Base-by-base conservation (phyloP, 2,113 vertebrate genomes). In the Sardina pilchardus region DNA sequence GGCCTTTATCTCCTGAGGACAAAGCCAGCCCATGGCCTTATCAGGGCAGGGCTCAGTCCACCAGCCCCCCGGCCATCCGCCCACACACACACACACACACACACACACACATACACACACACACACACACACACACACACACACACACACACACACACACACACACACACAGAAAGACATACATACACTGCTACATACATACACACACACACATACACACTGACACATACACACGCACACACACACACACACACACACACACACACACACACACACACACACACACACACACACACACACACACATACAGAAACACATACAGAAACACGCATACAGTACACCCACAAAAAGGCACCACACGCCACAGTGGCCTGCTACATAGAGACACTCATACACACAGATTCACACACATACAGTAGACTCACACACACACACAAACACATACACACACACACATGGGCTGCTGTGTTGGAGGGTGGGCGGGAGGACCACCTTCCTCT, bases 1-100 rank as follows among this genome's bases (percentile, higher is more conserved):
- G 83, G 86, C 87, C 91, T 91, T 90, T 91, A 90, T 92, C 90
- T 91, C 89, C 87, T 85, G 90, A 91, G 91, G 89, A 91, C 91
- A 92, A 92, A 90, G 88, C 81, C 85, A 84, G 88, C 86, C 83
- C 81, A 90, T 87, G 87, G 87, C 89, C 89, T 92, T 91, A 92
- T 92, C 90, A 75, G 85, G 89, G 80, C 82, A 9, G 84, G 84
- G 47, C 87, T 56, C 78, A 87, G 87, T 24, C 56, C 24, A 6
- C 21, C 56, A 63, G 75, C 83, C 82, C 84, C 63, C 84, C 71
- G 71, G 81, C 86, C 81, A 85, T 71, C 50, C 82, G 1, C 44
- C 6, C 19, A 39, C 17, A 24, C 50, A 43, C 34, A 42, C 8
- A n/a, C 36, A 42, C 45, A 17, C 81, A 50, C 44, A 50, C 26